phyloP scores from a whole-genome alignment of 2,888 invertebrate genomes.

The Calliphora vomitoria region DNA sequence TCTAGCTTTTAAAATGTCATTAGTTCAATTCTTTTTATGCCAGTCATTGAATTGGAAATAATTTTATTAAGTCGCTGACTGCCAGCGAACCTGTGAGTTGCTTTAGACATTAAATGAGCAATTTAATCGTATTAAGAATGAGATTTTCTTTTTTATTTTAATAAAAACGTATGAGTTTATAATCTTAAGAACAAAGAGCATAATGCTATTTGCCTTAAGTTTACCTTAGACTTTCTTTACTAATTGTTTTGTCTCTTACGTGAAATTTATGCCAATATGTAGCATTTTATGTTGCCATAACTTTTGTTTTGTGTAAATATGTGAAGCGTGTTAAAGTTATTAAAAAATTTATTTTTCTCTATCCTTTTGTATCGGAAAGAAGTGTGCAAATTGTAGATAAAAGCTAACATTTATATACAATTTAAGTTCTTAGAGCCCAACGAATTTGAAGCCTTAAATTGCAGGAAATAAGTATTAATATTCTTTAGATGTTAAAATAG shows the following conservation, averaged over 20 bases:
- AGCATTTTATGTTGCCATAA: background rate
- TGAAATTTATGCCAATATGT: constrained; percentile 35
- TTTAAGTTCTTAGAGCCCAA: background rate
- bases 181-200: constrained; percentile 26
- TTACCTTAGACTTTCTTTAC: background rate
- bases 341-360: constrained; percentile 30
- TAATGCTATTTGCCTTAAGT: constrained; percentile 26
- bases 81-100: constrained; percentile 33
- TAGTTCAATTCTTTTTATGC: constrained; percentile 76
- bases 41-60: constrained; percentile 82
- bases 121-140: constrained; percentile 63
- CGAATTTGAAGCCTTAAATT: constrained; percentile 3
- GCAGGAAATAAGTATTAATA: constrained; percentile 1
- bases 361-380: constrained; percentile 40
- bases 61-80: constrained; percentile 78
- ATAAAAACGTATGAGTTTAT: background rate
- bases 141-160: background rate
- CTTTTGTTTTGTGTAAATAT: constrained; percentile 57
- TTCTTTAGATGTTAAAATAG: background rate
- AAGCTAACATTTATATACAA: constrained; percentile 16
- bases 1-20: constrained; percentile 73
- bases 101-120: constrained; percentile 43
- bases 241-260: constrained; percentile 32
- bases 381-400: constrained; percentile 64
- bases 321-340: constrained; percentile 55